Percentiles rank a stretch among this genome's conserved stretches.
Conservation (phyloP, 1,140 invertebrate species). For the Nymphalis io region DNA sequence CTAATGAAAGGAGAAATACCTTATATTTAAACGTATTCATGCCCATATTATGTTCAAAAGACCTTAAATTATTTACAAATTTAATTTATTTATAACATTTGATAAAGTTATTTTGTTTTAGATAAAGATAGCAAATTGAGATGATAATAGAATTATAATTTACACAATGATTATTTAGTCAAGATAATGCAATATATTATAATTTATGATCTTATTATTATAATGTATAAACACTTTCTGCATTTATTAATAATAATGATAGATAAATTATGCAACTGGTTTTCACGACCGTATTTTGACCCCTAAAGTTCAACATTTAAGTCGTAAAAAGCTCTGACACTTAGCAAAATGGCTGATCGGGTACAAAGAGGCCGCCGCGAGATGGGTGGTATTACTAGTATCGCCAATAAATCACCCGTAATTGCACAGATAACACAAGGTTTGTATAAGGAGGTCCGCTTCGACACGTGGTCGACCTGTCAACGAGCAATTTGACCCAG, state of each 20-base stretch:
- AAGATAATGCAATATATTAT: too few species aligned
- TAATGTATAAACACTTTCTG: background rate
- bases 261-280: background rate
- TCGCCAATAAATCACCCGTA: slow-evolving; percentile 46
- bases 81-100: too few species aligned
- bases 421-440: slow-evolving; percentile 22
- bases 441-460: slow-evolving; percentile 6
- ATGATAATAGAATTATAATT: too few species aligned
- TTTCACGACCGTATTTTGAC: slow-evolving; percentile 2
- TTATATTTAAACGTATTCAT: too few species aligned
- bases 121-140: too few species aligned
- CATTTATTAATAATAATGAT: background rate
- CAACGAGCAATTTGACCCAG: slow-evolving; percentile 29
- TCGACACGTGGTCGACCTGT: slow-evolving; percentile 36
- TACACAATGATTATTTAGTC: too few species aligned
- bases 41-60: too few species aligned
- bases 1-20: too few species aligned
- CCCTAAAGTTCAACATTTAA: slow-evolving; percentile 28
- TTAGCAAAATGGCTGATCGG: slow-evolving; percentile 48
- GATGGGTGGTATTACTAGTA: slow-evolving; percentile 43
- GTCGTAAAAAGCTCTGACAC: slow-evolving; percentile 46
- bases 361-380: slow-evolving; percentile 41
- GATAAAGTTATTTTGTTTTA: too few species aligned
- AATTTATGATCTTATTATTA: too few species aligned
- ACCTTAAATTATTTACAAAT: too few species aligned